Evolutionary conservation across 2,797 vertebrate species (phyloP), one percentile per base, ranked within the genome.

Genomic region (Lycodopsis pacificus): DNA sequence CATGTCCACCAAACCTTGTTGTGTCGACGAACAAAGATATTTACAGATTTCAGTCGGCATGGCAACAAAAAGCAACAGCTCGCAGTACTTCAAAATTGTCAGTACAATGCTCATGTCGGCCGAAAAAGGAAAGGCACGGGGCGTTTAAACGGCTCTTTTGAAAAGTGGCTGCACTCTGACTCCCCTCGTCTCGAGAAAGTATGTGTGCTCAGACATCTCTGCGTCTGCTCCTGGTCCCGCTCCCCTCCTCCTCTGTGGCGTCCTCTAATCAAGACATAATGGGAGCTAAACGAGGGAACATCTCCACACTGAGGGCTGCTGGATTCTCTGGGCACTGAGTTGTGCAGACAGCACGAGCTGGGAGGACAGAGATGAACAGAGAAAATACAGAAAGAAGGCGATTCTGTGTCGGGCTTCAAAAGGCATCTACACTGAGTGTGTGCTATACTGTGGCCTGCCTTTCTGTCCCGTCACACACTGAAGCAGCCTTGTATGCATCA

Each of bases 261-360:
- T 91, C 86, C 92, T 93, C 91, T 95, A 95, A 95, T 94, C 93
- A 93, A 92, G 92, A 92, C 93, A 94, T 95, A 95, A 95, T 95
- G 94, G 93, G 93, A 93, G 93, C 93, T 93, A 95, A 96, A 95
- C 90, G 86, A 95, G 94, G 93, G 91, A 93, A 93, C 91, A 90
- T 91, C 93, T 92, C 88, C 87, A 87, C 90, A 85, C 88, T 79
- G 77, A 89, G 83, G 90, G 85, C 86, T 75, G 76, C 87, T 79
- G 86, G 88, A 79, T 90, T 72, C 87, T 92, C 77, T 10, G 74
- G 90, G 85, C 83, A 44, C 67, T 44, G 71, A 65, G 81, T 76
- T 65, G 86, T 81, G 81, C 65, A 79, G 79, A 88, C 77, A 32
- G 77, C 73, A 56, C 2, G 40, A 70, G 77, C 65, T 12, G 64